phyloP scores from a whole-genome alignment of 2,888 invertebrate genomes.

The Ichneumoninae sp. region DNA sequence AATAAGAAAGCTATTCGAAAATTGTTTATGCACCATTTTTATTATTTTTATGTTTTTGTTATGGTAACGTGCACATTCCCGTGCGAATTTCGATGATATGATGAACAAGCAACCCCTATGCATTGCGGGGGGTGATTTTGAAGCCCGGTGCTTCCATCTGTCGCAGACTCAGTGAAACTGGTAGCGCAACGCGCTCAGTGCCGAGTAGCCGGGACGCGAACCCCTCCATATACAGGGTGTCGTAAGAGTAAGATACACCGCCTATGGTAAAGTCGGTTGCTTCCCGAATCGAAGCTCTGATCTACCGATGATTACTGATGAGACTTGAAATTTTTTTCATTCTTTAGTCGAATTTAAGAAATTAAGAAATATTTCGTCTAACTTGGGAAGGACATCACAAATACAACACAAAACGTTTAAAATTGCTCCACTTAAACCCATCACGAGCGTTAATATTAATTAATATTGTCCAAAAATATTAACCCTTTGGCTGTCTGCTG shows the following conservation, averaged over 20 bases:
- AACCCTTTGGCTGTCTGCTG: neutral
- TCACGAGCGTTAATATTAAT: neutral
- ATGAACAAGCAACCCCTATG: slow-evolving; percentile 33
- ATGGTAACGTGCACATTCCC: neutral
- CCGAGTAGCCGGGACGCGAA: slow-evolving; percentile 56
- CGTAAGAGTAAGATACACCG: slow-evolving; percentile 19
- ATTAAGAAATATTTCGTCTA: neutral
- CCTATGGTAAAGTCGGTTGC: slow-evolving; percentile 28
- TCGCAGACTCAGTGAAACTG: slow-evolving; percentile 56
- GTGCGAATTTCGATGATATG: slow-evolving; percentile 1
- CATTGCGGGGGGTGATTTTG: slow-evolving; percentile 10
- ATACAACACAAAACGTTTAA: neutral
- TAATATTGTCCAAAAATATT: neutral
- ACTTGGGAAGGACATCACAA: neutral
- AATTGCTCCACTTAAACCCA: neutral
- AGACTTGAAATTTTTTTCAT: neutral
- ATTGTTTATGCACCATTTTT: neutral
- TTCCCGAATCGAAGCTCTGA: slow-evolving; percentile 21
- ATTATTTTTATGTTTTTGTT: neutral
- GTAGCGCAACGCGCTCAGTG: slow-evolving; percentile 40
- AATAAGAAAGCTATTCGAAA: no score
- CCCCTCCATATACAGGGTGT: slow-evolving; percentile 64
- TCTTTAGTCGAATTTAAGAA: neutral
- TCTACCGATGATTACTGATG: neutral
- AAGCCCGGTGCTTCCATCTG: slow-evolving; percentile 62